Base-by-base conservation (phyloP, 2,888 invertebrate genomes). In the Andrena fulva region DNA sequence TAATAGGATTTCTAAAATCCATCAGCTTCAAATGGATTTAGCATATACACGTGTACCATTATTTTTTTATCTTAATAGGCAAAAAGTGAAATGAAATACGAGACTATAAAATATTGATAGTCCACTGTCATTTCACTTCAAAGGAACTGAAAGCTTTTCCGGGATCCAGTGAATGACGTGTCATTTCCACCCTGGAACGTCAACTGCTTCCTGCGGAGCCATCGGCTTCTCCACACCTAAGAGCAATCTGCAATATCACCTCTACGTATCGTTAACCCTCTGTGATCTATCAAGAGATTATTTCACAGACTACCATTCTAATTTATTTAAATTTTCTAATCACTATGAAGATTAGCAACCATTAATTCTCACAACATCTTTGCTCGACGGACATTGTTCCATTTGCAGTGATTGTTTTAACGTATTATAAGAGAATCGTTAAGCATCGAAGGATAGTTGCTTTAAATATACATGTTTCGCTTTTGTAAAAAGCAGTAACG, bases 141-240 rank as follows among this genome's bases (percentile, higher is more conserved):
- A 63, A 72, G 67, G 69, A 69, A 56, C 68, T 73, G 72, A 62
- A 76, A 79, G 85, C 75, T 78, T 60, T 85, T 84, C 84, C 77
- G 79, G 82, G 67, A 82, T 85, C 79, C 88, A 90, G 90, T 85
- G 87, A 88, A 90, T 89, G 90, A 91, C 91, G 91, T 89, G 89
- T 91, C 90, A 91, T 91, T 91, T 89, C 87, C 89, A 87, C 85
- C 80, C 78, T 77, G 84, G 79, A 75, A 87, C 81, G 82, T 87
- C 89, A 87, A 86, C 85, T 88, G 86, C 77, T 89, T 88, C 85
- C 84, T 86, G 76, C 85, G 84, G 85, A 73, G 80, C 80, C 77
- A 75, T 80, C 82, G 85, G 67, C 82, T 73, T 80, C 73, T 85
- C 82, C 62, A 84, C 71, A 35, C 71, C 71, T 60, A 77, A 72